Base-by-base conservation (phyloP, 92 coral and sea anemone genomes). In the Anthopleura xanthogrammica region DNA sequence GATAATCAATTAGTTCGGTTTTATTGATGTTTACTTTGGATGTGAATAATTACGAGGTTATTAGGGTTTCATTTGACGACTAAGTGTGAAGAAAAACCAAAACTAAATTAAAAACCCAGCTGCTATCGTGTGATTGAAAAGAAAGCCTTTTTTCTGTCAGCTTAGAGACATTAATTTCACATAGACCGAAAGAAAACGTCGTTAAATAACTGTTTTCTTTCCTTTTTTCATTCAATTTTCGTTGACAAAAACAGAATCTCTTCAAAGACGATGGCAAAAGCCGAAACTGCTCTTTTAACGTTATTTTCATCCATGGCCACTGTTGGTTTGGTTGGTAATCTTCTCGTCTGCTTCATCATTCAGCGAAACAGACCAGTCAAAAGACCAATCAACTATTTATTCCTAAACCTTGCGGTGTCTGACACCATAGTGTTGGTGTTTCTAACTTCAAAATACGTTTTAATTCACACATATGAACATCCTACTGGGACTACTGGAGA, bases 321-420 rank as follows among this genome's bases (percentile, higher is more conserved):
- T 14, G 82, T 83, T 29, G 94, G 94, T 4, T 40, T 88, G 56
- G 55, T 83, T 62, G 94, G 94, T 4, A 91, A 91, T 76, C 29
- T 85, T 16, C 80, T 91, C 36, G 90, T 91, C 3, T 91, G 92
- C 52, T 74, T 60, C 54, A 79, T 91, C 29, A 79, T 91, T 68
- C 80, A 77, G 39, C 86, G 60, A 41, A 60, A 91, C 79, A 77
- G 88, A 57, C 87, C 85, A 29, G 83, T 91, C 41, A 78, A 91
- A 60, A 80, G 90, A 40, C 76, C 94, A 12, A 85, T 91, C 39
- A 91, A 91, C 85, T 91, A 82, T 40, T 86, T 91, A n/a, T 85
- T 91, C n/a, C 90, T 91, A 39, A 91, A 91, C 77, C 80, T 91
- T 52, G 94, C 94, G 7, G 80, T 86, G 46, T 88, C 92, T 4